Conservation (phyloP, 35 echinoderm and acorn worm genomes). For the Heliocidaris erythrogramma region DNA sequence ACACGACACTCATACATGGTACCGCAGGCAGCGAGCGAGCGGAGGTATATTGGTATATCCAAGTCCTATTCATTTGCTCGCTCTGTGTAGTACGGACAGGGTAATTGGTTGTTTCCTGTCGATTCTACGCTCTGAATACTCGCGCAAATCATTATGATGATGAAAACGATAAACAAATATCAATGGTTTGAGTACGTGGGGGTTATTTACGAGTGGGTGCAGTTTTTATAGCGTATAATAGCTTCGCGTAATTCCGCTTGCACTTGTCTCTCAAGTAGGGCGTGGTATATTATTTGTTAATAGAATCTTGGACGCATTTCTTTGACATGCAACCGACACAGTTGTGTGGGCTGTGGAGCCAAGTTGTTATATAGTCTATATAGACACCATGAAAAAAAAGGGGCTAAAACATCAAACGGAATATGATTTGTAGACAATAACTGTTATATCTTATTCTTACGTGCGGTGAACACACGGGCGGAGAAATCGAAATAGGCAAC, state of each 20-base stretch:
- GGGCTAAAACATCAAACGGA: too few relatives aligned
- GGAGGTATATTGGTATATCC: background rate
- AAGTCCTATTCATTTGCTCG: background rate
- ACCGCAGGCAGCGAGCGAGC: background rate
- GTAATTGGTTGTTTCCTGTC: constrained; percentile 10
- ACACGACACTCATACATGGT: background rate
- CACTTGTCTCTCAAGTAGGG: background rate
- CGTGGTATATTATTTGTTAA: background rate
- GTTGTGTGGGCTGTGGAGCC: too few relatives aligned
- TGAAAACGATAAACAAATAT: background rate
- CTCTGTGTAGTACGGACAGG: background rate
- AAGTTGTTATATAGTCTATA: too few relatives aligned
- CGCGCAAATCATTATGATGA: background rate
- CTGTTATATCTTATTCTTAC: too few relatives aligned
- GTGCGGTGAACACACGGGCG: too few relatives aligned
- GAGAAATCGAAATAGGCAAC: too few relatives aligned
- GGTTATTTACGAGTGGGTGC: background rate
- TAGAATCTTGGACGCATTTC: too few relatives aligned
- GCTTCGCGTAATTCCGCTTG: background rate
- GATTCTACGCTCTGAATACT: background rate
- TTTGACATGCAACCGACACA: too few relatives aligned
- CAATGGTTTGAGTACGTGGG: background rate
- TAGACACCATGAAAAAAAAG: too few relatives aligned
- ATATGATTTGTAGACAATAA: too few relatives aligned
- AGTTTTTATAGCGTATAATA: background rate